Evolutionary conservation across 2,113 vertebrate genomes (phyloP), one percentile per base, ranked within the genome.

Genomic region (Kryptolebias marmoratus): DNA sequence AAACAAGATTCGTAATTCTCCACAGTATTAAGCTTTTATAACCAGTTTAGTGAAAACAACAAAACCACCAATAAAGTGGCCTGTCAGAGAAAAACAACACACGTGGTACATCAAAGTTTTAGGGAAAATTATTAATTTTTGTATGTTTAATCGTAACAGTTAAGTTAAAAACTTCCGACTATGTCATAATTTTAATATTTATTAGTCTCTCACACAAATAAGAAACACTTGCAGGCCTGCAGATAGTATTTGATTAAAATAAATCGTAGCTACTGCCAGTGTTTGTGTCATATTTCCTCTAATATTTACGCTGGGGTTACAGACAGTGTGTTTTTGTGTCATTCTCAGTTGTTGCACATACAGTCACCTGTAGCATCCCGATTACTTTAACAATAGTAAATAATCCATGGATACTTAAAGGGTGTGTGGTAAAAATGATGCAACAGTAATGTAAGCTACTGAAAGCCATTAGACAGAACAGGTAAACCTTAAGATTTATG

Each of bases 381-480:
- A 10, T 31, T 79, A 80, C 70, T 87, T 77, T 49, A 84, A 86
- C 84, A 79, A 77, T 75, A 77, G 73, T 77, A 61, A 54, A 80
- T 57, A 84, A 75, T 73, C 64, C 75, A 87, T 84, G 64, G 82
- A 91, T 89, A 80, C 77, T 85, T 85, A 79, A 87, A 68, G 81
- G 75, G 57, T 56, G 71, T 75, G 77, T 83, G 85, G 73, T 79
- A 49, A 77, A 83, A 67, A 65, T 88, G 85, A 91, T 90, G 90
- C 74, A 90, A 92, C 64, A 6, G 71, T 87, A 86, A 87, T 88
- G 89, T 81, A 91, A 90, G 68, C 45, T 61, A 55, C 77, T 83
- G 89, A 88, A 90, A 92, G 77, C 77, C 67, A 83, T 88, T 85
- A 79, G 71, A 75, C 64, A 68, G 11, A 81, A 71, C 71, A 72